Evolutionary conservation across 2,888 invertebrate genomes (phyloP), one percentile per base, ranked within the genome.

Genomic region (Drosophila meridionalis): DNA sequence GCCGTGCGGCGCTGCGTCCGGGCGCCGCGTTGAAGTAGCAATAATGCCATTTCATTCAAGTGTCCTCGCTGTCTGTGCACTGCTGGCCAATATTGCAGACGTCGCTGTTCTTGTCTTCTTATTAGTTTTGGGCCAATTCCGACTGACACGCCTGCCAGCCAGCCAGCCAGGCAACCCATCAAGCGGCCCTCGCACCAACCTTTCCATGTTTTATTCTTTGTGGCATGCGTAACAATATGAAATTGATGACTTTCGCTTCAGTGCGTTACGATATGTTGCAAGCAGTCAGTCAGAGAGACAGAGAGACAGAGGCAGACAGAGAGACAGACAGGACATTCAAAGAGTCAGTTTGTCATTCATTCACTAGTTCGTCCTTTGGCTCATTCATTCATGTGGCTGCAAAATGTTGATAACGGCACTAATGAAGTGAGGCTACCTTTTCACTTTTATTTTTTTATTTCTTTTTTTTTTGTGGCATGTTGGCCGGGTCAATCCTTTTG

Each of bases 171-270:
- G 4, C 30, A 48, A 14, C 4, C 32, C 20, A 32, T 12, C 45
- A 26, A n/a, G 52, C 53, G 12, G 36, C 20, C 20, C 11, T 36
- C 34, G 9, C 36, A 38, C 38, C 38, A 42, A 32, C 36, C 45
- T 43, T 42, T 32, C 61, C 61, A 73, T 76, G 69, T 71, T 72
- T 80, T 71, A 73, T 78, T 76, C 76, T 76, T 78, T 79, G 87
- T 78, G 86, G 88, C 82, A 88, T 87, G 88, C 87, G 89, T 88
- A 89, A 88, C 87, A 88, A 89, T 88, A 88, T 88, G 87, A 88
- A 89, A 89, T 88, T 88, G 87, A 88, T 88, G 87, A 88, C 89
- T 88, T 89, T 87, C 87, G 87, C 85, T 82, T 76, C 82, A 76
- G 80, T 87, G 80, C 84, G 80, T 80, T 83, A 68, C 86, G 88